phyloP scores from a whole-genome alignment of 1,140 invertebrate species.

The Drosophila parabipectinata region DNA sequence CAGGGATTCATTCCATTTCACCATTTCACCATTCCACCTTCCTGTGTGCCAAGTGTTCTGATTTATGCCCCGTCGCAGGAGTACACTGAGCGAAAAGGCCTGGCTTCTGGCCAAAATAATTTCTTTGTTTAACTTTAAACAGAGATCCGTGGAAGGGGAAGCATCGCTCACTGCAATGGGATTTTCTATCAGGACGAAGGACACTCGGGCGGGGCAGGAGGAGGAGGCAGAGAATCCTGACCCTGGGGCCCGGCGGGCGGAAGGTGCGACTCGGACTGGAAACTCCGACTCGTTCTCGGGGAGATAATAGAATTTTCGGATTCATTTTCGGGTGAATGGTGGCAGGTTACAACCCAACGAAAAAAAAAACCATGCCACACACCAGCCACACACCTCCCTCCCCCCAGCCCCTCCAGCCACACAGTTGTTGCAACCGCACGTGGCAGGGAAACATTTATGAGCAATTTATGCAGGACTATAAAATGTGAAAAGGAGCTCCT shows the following conservation, averaged over 20 bases:
- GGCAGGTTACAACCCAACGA: not conserved
- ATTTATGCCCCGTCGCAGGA: constrained; percentile 50
- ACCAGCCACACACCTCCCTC: not conserved
- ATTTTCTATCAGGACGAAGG: constrained; percentile 20
- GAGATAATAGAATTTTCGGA: constrained; percentile 45
- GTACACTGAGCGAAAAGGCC: not conserved
- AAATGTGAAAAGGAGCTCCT: constrained; percentile 38
- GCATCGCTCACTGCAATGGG: constrained; percentile 15
- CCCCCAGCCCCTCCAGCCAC: not conserved
- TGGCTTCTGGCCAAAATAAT: not conserved
- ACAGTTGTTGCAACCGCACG: constrained; percentile 22
- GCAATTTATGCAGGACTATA: constrained; percentile 63
- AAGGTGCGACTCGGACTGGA: not conserved
- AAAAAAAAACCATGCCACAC: not conserved
- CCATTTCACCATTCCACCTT: not conserved
- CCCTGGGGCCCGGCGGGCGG: constrained; percentile 7
- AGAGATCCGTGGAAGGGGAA: too few relatives aligned
- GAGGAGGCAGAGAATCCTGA: not conserved
- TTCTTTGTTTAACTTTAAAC: not conserved
- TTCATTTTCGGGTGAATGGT: constrained; percentile 19
- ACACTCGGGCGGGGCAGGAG: not conserved
- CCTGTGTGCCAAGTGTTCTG: constrained; percentile 59
- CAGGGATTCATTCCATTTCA: constrained; percentile 16
- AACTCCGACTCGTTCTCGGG: not conserved
- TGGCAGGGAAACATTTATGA: constrained; percentile 53